Evolutionary conservation across 1,140 invertebrate species (phyloP).

Genomic region (Eurosta solidaginis): DNA sequence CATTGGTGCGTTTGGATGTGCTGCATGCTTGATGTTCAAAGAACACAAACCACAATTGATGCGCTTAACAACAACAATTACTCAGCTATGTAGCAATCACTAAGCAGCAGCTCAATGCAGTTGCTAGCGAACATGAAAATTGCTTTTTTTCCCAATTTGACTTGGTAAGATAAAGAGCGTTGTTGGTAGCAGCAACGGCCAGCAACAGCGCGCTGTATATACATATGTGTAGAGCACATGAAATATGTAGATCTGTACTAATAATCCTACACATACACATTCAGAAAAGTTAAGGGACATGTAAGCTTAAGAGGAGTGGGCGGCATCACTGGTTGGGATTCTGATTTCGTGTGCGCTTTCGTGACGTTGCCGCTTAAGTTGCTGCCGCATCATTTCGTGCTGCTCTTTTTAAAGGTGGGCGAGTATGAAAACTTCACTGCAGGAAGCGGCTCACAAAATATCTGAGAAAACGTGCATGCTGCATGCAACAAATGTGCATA

Average conservation of each 20-base stretch:
- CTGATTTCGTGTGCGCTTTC: not conserved
- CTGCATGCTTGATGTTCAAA: not conserved
- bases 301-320: not conserved
- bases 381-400: not conserved
- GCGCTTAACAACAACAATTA: no score
- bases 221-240: not conserved
- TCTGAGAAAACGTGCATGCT: not conserved
- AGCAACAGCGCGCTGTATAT: not conserved
- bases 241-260: not conserved
- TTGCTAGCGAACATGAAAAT: not conserved
- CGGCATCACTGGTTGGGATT: not conserved
- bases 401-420: not conserved
- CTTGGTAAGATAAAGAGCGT: not conserved
- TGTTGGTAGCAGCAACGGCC: not conserved
- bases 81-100: no score
- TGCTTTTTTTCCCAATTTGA: not conserved
- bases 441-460: not conserved
- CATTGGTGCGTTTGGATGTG: not conserved
- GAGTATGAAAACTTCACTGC: not conserved
- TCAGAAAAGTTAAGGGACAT: not conserved
- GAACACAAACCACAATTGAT: not conserved
- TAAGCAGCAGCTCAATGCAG: not conserved
- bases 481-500: no score
- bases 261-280: not conserved
- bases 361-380: not conserved